phyloP scores from a whole-genome alignment of 2,113 vertebrate species.

The Salvelinus alpinus region DNA sequence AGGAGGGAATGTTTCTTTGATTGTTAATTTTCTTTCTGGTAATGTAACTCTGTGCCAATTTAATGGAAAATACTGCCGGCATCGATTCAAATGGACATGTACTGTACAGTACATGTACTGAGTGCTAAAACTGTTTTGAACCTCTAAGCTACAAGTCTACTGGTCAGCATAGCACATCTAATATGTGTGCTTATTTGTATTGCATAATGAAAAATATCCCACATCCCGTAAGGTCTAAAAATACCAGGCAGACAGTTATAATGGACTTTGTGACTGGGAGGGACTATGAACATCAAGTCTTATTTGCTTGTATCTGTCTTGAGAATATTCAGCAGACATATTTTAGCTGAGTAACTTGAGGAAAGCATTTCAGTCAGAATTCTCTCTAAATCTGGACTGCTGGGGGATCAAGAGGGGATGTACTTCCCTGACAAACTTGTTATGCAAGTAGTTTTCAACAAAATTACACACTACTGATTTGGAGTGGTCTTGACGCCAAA shows the following conservation, averaged over 20 bases:
- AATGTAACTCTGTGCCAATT: neutral
- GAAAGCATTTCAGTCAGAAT: too few species aligned
- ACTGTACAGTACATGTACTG: neutral
- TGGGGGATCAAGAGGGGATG: too few species aligned
- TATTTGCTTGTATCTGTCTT: neutral
- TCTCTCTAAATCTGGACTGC: too few species aligned
- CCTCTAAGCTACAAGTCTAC: neutral
- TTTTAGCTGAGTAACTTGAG: too few species aligned
- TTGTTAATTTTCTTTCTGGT: neutral
- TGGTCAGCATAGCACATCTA: neutral
- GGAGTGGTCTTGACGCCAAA: too few species aligned
- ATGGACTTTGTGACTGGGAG: neutral
- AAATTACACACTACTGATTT: too few species aligned
- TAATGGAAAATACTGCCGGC: neutral
- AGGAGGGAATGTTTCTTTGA: conserved; percentile 23
- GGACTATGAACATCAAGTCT: neutral
- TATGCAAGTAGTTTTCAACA: too few species aligned
- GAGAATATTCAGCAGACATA: too few species aligned
- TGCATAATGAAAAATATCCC: neutral
- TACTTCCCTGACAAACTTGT: too few species aligned
- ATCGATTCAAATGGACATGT: neutral
- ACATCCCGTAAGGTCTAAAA: neutral
- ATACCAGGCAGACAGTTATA: neutral
- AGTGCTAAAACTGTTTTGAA: neutral
- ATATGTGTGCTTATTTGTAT: neutral